Conservation (phyloP, 2,888 invertebrate genomes). For the Slavum lentiscoides region DNA sequence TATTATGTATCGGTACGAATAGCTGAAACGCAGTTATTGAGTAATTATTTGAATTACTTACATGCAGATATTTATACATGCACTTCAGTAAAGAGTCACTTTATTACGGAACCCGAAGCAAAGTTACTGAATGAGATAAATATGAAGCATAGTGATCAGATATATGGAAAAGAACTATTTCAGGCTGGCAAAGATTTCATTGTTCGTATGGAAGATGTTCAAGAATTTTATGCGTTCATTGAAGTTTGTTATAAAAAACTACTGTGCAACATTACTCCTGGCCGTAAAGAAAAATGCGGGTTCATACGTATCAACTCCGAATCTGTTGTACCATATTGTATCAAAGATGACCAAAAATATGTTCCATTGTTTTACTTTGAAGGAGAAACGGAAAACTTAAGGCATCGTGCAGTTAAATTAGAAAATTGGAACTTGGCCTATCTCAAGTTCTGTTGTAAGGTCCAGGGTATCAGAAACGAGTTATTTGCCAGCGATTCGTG, state of each 20-base stretch:
- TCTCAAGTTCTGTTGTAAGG: constrained; percentile 91
- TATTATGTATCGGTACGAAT: constrained; percentile 92
- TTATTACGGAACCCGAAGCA: constrained; percentile 88
- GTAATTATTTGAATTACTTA: constrained; percentile 84
- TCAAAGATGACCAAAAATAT: constrained; percentile 79
- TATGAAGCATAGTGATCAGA: constrained; percentile 84
- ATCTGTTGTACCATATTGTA: constrained; percentile 89
- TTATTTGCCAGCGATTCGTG: constrained; percentile 88
- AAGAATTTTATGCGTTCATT: constrained; percentile 86
- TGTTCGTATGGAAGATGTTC: constrained; percentile 83
- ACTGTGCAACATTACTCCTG: constrained; percentile 65
- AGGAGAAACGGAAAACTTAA: constrained; percentile 89
- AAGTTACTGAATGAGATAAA: constrained; percentile 91
- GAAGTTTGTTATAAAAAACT: constrained; percentile 87
- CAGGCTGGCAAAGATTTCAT: constrained; percentile 87
- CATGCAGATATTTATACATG: constrained; percentile 89
- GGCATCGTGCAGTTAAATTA: constrained; percentile 81
- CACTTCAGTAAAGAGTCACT: constrained; percentile 89
- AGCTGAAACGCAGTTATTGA: constrained; percentile 86
- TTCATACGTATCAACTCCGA: constrained; percentile 91
- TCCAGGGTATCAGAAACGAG: constrained; percentile 89
- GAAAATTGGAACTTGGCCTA: constrained; percentile 92
- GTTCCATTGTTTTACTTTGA: constrained; percentile 90
- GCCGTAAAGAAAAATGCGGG: constrained; percentile 74
- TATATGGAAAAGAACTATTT: constrained; percentile 86